These are phyloP conservation scores for Daboia siamensis DNA, from an alignment of 2,113 vertebrate genomes.

Conservation along the genomic window DNA sequence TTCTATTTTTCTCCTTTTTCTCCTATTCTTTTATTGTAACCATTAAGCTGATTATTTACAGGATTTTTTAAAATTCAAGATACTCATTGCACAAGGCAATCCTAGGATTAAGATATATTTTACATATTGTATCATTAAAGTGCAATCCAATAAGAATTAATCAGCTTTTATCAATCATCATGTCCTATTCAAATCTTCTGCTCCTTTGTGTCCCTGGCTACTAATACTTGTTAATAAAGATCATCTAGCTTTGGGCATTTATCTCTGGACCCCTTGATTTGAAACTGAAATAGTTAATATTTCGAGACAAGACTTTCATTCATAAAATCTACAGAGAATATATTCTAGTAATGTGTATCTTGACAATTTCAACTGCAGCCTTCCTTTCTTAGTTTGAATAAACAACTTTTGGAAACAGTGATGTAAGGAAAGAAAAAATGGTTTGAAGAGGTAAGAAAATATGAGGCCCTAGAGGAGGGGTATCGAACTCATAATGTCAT, in stretches of 20 bases:
- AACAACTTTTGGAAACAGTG: neutral
- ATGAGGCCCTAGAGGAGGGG: neutral
- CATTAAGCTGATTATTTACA: constrained; percentile 13
- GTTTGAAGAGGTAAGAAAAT: neutral
- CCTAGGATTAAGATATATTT: neutral
- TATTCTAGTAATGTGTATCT: neutral
- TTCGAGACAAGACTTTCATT: neutral
- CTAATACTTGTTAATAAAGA: neutral
- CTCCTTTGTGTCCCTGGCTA: neutral
- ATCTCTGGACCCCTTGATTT: neutral
- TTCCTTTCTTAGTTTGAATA: neutral
- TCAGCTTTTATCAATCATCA: constrained; percentile 20
- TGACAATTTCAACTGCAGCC: neutral
- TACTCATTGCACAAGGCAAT: neutral
- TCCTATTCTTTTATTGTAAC: neutral
- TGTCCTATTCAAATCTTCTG: constrained; percentile 6
- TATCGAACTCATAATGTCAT: too few relatives aligned
- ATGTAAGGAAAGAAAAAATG: neutral
- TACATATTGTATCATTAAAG: constrained; percentile 21
- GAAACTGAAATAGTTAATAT: too few relatives aligned
- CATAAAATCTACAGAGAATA: neutral
- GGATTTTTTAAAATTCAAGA: constrained; percentile 14
- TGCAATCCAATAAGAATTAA: neutral
- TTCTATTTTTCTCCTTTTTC: neutral
- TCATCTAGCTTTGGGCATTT: neutral